Evolutionary conservation across 2,888 invertebrate species (phyloP).

Genomic region (Caenorhabditis macrosperma): DNA sequence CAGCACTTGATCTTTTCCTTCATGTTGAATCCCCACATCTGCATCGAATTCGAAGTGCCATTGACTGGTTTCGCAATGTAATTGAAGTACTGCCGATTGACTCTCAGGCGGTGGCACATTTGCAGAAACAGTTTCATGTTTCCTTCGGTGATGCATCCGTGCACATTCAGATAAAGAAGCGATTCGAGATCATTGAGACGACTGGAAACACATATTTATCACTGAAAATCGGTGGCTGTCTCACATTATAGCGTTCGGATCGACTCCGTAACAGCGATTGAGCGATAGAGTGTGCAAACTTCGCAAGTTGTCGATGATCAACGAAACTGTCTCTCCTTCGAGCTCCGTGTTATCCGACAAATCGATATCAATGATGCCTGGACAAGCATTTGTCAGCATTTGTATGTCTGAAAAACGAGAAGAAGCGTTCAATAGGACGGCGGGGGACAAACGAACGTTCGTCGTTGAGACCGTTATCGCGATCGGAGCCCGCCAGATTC

Average conservation of each 20-base stretch:
- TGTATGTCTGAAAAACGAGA: conserved; percentile 24
- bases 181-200: conserved; percentile 15
- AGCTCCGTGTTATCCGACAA: conserved; percentile 41
- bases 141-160: conserved; percentile 35
- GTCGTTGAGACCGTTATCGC: conserved; percentile 22
- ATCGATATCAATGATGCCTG: conserved; percentile 30
- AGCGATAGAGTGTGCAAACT: conserved; percentile 17
- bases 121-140: conserved; percentile 26
- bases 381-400: conserved; percentile 2
- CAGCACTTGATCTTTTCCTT: not conserved
- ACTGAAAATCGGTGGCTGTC: not conserved
- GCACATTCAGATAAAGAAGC: conserved; percentile 27
- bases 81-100: conserved; percentile 38
- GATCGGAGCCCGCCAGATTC: conserved; percentile 37
- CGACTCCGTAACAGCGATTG: conserved; percentile 56
- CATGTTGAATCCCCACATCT: conserved; percentile 35
- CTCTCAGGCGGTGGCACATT: conserved; percentile 16
- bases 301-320: not conserved
- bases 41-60: not conserved
- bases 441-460: conserved; percentile 14
- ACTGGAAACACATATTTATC: conserved; percentile 1
- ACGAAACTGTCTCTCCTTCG: not conserved
- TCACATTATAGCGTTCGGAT: conserved; percentile 42
- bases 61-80: conserved; percentile 43
- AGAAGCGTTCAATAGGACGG: not conserved